These are phyloP conservation scores for Axis porcinus DNA, from an alignment of 2,113 vertebrate species.

Conservation along the genomic window DNA sequence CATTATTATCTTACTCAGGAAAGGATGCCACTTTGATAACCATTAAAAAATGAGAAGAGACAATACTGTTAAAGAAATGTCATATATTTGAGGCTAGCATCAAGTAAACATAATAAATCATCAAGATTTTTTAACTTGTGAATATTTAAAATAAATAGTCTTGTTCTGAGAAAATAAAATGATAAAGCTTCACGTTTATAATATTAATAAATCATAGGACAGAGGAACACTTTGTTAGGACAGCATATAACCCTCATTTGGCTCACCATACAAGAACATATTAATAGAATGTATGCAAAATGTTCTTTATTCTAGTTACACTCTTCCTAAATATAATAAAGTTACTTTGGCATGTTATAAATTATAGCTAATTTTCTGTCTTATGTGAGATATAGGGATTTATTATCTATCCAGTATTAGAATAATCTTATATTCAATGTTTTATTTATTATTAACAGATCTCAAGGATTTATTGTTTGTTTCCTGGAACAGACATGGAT, in stretches of 20 bases:
- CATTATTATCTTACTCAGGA: slow-evolving; percentile 40
- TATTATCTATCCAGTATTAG: background rate
- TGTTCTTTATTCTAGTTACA: slow-evolving; percentile 45
- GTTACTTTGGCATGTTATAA: background rate
- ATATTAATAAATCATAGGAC: slow-evolving; percentile 63
- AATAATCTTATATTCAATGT: slow-evolving; percentile 27
- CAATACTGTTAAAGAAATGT: slow-evolving; percentile 48
- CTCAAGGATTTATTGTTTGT: slow-evolving; percentile 31
- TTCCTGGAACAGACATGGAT: background rate
- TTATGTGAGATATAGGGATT: background rate
- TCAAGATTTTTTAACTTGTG: slow-evolving; percentile 17
- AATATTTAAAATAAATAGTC: slow-evolving; percentile 59
- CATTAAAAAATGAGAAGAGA: slow-evolving; percentile 60
- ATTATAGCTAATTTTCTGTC: background rate
- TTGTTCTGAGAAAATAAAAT: slow-evolving; percentile 57
- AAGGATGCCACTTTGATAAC: slow-evolving; percentile 56
- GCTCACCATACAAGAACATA: slow-evolving; percentile 32
- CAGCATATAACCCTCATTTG: slow-evolving; percentile 1
- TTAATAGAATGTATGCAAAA: slow-evolving; percentile 21
- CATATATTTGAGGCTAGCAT: slow-evolving; percentile 49
- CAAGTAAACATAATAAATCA: slow-evolving; percentile 69
- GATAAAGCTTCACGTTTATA: slow-evolving; percentile 49
- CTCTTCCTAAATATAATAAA: background rate
- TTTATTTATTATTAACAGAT: background rate
- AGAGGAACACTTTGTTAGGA: slow-evolving; percentile 56